A percentile compares a stretch with the other conserved stretches of the same genome.
These are phyloP conservation scores for Caenorhabditis sp. DNA, from an alignment of 2,888 invertebrate species.

Conservation along the genomic window DNA sequence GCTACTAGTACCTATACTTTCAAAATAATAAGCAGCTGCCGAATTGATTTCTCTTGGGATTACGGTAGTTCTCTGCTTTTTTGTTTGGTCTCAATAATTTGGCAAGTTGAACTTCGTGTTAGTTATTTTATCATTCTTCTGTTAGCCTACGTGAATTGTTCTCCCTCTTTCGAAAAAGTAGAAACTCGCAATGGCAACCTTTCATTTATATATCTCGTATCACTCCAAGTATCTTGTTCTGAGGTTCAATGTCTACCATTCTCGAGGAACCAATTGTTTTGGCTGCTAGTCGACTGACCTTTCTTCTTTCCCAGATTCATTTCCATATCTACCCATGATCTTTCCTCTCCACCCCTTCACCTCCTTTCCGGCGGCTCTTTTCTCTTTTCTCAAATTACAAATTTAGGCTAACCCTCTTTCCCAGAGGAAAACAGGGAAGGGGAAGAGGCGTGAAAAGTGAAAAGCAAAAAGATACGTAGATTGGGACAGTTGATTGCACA, in stretches of 20 bases:
- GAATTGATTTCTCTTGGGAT: neutral
- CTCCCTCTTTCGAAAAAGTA: too few species aligned
- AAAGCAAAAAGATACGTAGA: constrained; percentile 56
- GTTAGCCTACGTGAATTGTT: too few species aligned
- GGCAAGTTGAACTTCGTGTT: too few species aligned
- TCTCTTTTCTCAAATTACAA: neutral
- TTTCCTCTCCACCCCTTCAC: constrained; percentile 7
- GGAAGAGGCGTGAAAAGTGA: constrained; percentile 7
- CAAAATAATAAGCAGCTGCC: too few species aligned
- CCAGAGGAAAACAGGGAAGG: neutral
- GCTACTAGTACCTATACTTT: too few species aligned
- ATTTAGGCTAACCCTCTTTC: constrained; percentile 22
- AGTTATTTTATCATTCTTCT: too few species aligned
- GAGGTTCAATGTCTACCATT: too few species aligned
- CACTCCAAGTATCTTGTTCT: too few species aligned
- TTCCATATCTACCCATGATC: constrained; percentile 19
- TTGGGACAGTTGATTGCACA: constrained; percentile 60
- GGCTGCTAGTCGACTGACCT: neutral
- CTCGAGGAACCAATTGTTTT: too few species aligned
- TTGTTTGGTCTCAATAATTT: too few species aligned
- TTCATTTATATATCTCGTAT: too few species aligned
- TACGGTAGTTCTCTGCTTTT: constrained; percentile 18
- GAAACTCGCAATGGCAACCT: too few species aligned
- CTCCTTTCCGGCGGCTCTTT: neutral
- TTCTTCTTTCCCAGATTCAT: constrained; percentile 8